A percentile compares a stretch with the other conserved stretches of the same genome.
phyloP scores from a whole-genome alignment of 1,140 invertebrate genomes.

The Alviniconcha marisindica region DNA sequence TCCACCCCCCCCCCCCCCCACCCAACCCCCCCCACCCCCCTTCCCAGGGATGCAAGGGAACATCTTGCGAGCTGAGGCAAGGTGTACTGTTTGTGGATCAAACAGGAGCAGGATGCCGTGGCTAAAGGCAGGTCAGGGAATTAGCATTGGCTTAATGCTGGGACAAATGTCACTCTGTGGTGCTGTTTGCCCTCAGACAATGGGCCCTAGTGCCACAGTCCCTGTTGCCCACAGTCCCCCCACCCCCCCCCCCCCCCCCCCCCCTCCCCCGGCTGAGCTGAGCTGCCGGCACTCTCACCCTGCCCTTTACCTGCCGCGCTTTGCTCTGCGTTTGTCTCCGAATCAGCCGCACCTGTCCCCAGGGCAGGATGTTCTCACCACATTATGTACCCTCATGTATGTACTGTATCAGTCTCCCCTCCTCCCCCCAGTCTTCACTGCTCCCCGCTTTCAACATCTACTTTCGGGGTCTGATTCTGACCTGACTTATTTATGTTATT shows the following conservation, averaged over 20 bases:
- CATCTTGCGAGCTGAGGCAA: constrained; percentile 13
- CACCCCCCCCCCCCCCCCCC: not conserved
- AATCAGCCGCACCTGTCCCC: not conserved
- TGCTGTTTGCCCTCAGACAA: constrained; percentile 28
- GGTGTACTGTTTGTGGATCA: not conserved
- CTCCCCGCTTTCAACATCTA: no score
- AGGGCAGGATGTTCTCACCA: not conserved
- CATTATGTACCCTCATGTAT: no score
- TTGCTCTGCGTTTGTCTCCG: not conserved
- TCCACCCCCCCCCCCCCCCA: no score
- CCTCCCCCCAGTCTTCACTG: no score
- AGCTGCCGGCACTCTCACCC: no score
- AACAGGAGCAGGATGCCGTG: constrained; percentile 2
- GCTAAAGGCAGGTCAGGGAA: constrained; percentile 17
- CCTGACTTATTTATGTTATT: no score
- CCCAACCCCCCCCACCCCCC: no score
- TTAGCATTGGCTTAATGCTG: constrained; percentile 24
- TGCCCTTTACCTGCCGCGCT: not conserved
- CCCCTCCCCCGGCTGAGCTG: not conserved
- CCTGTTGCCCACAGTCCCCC: no score
- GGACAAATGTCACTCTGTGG: constrained; percentile 30
- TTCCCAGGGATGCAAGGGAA: not conserved
- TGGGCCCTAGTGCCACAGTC: constrained; percentile 18
- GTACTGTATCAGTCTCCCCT: no score
- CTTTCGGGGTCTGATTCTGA: no score